Conservation (phyloP, 2,113 vertebrate species). For the Prunella fulvescens region DNA sequence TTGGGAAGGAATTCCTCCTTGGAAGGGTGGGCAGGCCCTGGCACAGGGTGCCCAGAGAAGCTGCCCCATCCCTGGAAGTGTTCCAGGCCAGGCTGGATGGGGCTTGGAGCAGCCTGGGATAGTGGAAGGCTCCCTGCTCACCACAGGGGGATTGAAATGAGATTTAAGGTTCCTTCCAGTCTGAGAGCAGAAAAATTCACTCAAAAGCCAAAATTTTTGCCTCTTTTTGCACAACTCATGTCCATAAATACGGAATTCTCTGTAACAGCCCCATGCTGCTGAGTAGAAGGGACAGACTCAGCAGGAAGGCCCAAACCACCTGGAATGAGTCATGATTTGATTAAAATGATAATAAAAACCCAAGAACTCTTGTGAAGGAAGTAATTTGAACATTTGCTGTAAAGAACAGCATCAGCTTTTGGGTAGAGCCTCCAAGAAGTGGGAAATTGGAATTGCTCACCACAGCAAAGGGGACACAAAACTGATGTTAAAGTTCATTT, state of each 20-base stretch:
- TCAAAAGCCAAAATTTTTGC: not conserved
- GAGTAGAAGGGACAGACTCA: not conserved
- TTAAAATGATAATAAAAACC: not conserved
- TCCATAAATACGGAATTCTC: not conserved
- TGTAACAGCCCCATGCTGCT: not conserved
- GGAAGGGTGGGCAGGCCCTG: not conserved
- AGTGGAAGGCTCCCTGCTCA: not conserved
- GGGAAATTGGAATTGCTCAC: not conserved
- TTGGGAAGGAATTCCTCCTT: not conserved
- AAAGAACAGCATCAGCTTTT: not conserved
- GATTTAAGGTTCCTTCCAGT: not conserved
- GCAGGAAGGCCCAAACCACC: not conserved
- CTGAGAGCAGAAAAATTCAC: not conserved
- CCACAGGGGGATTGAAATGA: not conserved
- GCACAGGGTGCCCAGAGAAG: not conserved
- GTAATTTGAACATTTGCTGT: not conserved
- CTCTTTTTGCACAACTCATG: not conserved
- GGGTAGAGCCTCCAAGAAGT: not conserved
- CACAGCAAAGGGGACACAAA: not conserved
- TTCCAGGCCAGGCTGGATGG: not conserved
- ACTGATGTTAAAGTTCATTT: not conserved
- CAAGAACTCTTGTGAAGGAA: not conserved
- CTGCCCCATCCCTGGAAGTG: not conserved
- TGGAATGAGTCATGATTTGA: not conserved
- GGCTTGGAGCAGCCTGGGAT: not conserved